Evolutionary conservation across 2,888 invertebrate genomes (phyloP).

Genomic region (Acanthoscelides obtectus): DNA sequence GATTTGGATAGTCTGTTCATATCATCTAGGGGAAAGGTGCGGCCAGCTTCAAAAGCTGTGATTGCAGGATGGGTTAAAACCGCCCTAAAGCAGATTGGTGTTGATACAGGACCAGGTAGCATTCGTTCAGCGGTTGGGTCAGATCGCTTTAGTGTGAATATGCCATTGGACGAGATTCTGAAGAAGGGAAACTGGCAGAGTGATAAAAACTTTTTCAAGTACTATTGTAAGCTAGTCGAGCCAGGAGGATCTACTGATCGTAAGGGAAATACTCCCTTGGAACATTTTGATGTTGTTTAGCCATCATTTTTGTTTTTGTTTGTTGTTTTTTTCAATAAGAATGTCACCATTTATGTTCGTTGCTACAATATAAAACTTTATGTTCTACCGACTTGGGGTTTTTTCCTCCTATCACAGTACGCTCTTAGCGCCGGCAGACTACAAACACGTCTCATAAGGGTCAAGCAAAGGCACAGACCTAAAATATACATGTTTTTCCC

Average conservation of each 20-base stretch:
- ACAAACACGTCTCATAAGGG: slow-evolving; percentile 11
- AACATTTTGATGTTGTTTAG: background rate
- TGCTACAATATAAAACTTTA: no score
- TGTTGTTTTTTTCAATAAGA: no score
- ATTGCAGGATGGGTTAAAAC: slow-evolving; percentile 9
- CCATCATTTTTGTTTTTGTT: no score
- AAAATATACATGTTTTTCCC: slow-evolving; percentile 9
- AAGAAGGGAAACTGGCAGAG: slow-evolving; percentile 13
- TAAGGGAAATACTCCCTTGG: background rate
- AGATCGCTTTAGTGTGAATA: background rate
- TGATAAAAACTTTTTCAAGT: slow-evolving; percentile 11
- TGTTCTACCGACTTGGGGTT: background rate
- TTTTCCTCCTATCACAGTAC: slow-evolving; percentile 6
- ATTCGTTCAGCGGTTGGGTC: background rate
- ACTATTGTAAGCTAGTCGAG: slow-evolving; percentile 11
- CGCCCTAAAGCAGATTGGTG: background rate
- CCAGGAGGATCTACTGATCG: background rate
- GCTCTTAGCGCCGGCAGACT: slow-evolving; percentile 9
- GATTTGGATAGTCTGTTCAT: slow-evolving; percentile 3
- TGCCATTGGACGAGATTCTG: slow-evolving; percentile 8
- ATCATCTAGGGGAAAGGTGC: slow-evolving; percentile 2
- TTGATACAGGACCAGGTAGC: background rate
- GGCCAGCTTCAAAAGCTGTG: slow-evolving; percentile 5
- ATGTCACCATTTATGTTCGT: no score
- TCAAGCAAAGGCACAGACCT: slow-evolving; percentile 13